These are phyloP conservation scores for Channa maculata DNA, from an alignment of 2,113 vertebrate species.

Conservation along the genomic window DNA sequence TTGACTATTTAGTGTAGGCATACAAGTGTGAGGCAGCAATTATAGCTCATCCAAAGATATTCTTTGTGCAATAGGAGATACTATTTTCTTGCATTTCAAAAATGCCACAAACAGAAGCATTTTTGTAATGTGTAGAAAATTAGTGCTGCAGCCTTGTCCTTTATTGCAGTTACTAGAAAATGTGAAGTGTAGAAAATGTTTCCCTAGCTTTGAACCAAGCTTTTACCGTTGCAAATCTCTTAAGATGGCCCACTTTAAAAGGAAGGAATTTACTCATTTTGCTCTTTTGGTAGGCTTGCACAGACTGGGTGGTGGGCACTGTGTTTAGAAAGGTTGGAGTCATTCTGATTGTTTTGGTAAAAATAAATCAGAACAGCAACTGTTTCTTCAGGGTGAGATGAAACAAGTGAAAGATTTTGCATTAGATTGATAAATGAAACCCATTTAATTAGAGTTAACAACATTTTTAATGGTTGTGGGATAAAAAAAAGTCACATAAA, in stretches of 20 bases:
- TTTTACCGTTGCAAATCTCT: background rate
- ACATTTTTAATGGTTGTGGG: conserved; percentile 4
- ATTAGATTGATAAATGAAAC: conserved; percentile 20
- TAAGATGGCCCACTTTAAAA: background rate
- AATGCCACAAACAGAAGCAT: no score
- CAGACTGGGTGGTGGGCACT: background rate
- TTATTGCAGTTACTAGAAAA: background rate
- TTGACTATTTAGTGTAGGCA: no score
- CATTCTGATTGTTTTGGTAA: background rate
- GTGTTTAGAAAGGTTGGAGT: background rate
- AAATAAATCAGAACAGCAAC: background rate
- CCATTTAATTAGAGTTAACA: no score
- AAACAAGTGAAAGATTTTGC: background rate
- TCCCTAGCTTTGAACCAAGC: background rate
- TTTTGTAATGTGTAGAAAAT: background rate
- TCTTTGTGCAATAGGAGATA: no score
- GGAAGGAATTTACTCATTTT: background rate
- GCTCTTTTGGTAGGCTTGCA: background rate
- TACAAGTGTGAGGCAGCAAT: no score
- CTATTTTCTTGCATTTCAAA: no score
- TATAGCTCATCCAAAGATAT: no score
- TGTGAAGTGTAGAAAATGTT: background rate
- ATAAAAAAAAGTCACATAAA: background rate
- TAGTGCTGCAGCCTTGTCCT: background rate
- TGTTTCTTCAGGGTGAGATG: conserved; percentile 27